These are phyloP conservation scores for Nothoprocta perdicaria DNA, from an alignment of 2,113 vertebrate species.

Conservation along the genomic window DNA sequence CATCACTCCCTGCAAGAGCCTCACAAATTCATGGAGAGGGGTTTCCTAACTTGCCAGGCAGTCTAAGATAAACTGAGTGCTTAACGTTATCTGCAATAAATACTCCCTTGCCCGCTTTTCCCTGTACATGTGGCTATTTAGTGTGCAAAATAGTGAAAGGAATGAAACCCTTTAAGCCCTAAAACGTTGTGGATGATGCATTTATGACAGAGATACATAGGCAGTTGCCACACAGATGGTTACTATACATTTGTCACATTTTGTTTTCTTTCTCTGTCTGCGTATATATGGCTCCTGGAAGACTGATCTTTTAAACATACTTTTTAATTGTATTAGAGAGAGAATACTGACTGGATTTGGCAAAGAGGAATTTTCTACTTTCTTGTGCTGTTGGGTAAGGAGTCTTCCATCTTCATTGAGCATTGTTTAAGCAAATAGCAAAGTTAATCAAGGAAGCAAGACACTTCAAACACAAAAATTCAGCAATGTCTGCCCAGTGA, in stretches of 20 bases:
- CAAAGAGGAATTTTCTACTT: slow-evolving; percentile 13
- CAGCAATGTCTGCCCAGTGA: neutral
- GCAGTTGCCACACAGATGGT: neutral
- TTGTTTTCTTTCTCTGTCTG: neutral
- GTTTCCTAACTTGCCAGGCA: neutral
- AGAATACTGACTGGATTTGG: slow-evolving; percentile 27
- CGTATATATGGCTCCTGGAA: neutral
- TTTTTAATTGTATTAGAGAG: neutral
- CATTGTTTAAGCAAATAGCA: neutral
- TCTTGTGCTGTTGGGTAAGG: neutral
- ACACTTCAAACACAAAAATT: neutral
- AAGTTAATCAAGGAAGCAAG: neutral
- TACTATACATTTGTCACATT: slow-evolving; percentile 40
- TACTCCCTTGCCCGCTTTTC: neutral
- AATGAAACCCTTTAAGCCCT: slow-evolving; percentile 31
- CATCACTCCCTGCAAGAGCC: neutral
- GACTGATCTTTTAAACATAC: neutral
- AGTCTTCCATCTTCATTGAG: neutral
- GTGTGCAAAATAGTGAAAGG: neutral
- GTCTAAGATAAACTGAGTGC: neutral
- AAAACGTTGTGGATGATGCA: neutral
- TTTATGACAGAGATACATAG: neutral
- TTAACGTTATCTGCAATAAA: neutral
- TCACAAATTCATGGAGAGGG: neutral
- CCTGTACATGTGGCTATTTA: neutral